A percentile compares a stretch with the other conserved stretches of the same genome.
These are phyloP conservation scores for Merops nubicus DNA, from an alignment of 2,113 vertebrate species.

Conservation along the genomic window DNA sequence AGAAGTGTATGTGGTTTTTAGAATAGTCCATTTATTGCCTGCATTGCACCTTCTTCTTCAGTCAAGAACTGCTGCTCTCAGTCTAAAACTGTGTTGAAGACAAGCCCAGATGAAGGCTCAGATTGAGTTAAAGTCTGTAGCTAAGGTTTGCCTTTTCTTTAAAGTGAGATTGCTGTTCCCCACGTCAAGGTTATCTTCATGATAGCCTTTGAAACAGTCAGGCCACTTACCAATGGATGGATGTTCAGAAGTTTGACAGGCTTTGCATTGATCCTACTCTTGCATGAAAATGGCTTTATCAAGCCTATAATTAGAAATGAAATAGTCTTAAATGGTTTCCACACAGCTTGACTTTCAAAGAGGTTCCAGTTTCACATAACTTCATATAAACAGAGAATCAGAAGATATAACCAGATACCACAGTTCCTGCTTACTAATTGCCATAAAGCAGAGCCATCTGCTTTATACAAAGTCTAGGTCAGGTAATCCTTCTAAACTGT, in stretches of 20 bases:
- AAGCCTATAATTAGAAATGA: constrained; percentile 79
- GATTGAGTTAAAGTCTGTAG: not conserved
- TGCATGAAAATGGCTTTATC: constrained; percentile 72
- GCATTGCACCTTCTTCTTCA: not conserved
- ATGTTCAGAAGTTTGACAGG: constrained; percentile 59
- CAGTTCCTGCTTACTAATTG: constrained; percentile 78
- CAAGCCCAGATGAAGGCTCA: not conserved
- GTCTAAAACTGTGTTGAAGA: not conserved
- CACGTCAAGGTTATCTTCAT: constrained; percentile 65
- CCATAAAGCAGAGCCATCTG: constrained; percentile 77
- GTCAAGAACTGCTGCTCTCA: not conserved
- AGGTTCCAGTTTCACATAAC: constrained; percentile 73
- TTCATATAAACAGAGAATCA: constrained; percentile 77
- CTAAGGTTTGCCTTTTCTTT: constrained; percentile 16
- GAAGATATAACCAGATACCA: constrained; percentile 72
- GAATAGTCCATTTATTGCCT: not conserved
- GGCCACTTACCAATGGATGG: constrained; percentile 27
- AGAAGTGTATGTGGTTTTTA: not conserved
- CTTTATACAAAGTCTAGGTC: constrained; percentile 71
- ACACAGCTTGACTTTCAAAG: constrained; percentile 74
- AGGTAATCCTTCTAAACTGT: constrained; percentile 67
- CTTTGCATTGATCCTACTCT: constrained; percentile 47
- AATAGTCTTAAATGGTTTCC: constrained; percentile 76
- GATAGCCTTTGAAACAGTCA: constrained; percentile 66
- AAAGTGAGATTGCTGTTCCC: not conserved